These are phyloP conservation scores for Tetragnatha montana DNA, from an alignment of 2,888 invertebrate species.

Conservation along the genomic window DNA sequence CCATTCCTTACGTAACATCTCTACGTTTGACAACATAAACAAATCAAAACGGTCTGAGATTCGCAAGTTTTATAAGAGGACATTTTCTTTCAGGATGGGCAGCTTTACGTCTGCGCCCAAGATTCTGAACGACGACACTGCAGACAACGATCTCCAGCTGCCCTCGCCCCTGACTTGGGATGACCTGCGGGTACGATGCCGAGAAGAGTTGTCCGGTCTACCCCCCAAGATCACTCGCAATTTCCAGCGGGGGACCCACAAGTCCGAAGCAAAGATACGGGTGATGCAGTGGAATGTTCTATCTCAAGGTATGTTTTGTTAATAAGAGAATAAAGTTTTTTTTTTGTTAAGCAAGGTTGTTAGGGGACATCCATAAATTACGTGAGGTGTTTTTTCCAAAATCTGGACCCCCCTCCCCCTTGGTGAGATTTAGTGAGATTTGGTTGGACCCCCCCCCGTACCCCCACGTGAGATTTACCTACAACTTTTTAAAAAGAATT, in stretches of 20 bases:
- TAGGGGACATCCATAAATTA: too few relatives aligned
- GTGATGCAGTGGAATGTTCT: conserved; percentile 85
- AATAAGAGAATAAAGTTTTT: neutral
- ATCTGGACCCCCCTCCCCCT: too few relatives aligned
- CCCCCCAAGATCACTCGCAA: conserved; percentile 77
- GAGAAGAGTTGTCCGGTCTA: conserved; percentile 77
- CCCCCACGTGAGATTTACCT: too few relatives aligned
- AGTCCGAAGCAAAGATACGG: conserved; percentile 42
- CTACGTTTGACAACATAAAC: too few relatives aligned
- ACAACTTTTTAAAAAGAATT: too few relatives aligned
- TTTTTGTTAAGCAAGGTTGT: neutral
- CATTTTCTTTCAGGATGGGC: conserved; percentile 80
- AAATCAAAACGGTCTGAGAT: too few relatives aligned
- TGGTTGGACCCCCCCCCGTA: too few relatives aligned
- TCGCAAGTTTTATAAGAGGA: neutral
- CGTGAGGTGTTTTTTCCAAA: too few relatives aligned
- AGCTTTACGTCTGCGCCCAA: conserved; percentile 84
- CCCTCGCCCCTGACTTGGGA: conserved; percentile 76
- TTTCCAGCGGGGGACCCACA: conserved; percentile 11
- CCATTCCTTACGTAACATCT: too few relatives aligned
- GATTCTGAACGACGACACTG: conserved; percentile 81
- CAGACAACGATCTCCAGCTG: conserved; percentile 80
- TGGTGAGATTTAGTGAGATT: too few relatives aligned
- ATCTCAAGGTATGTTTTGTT: conserved; percentile 80
- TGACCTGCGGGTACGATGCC: conserved; percentile 80